Evolutionary conservation across 1,140 invertebrate genomes (phyloP), one percentile per base, ranked within the genome.

Genomic region (Halictus rubicundus): DNA sequence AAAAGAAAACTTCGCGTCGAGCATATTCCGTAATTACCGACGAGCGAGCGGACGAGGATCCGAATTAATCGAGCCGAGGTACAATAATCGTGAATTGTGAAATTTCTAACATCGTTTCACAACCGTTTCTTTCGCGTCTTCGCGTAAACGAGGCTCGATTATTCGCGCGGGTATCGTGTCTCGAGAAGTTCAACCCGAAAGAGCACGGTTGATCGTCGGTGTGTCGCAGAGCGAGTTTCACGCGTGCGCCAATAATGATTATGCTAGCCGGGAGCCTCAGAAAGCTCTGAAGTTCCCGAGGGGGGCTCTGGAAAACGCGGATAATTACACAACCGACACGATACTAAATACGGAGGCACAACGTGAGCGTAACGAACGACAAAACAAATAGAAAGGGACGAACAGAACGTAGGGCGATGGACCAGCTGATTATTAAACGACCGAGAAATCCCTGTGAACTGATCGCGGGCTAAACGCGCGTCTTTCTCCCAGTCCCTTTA

Each of bases 401-500:
- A 46, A 82, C 10, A 42, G 60, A 68, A 66, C 32, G 14, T 52
- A 52, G 46, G 75, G 63, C 23, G 10, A 71, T 39, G 59, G 76
- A 71, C 19, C 46, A 16, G 2, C 5, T 64, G 42, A 46, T 84
- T 19, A 64, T 46, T 63, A 27, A 68, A 59, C 39, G 27, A 74
- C 14, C n/a, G 32, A 52, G 49, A 54, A 73, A 73, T 25, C 32
- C 39, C 6, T 52, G 63, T 52, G 46, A 64, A 77, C 6, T 1
- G 27, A 39, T 16, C 78, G 74, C 70, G 23, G 19, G 8, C 57
- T 75, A 75, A 39, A 63, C 64, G n/a, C 78, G 78, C n/a, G 54
- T 68, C 42, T 37, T 9, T 23, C 52, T 59, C 23, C 76, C 4
- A 12, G 10, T 46, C 42, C 14, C 5, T 87, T 88, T 82, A 80